Base-by-base conservation (phyloP, 2,113 vertebrate species). In the Eurystomus gularis region DNA sequence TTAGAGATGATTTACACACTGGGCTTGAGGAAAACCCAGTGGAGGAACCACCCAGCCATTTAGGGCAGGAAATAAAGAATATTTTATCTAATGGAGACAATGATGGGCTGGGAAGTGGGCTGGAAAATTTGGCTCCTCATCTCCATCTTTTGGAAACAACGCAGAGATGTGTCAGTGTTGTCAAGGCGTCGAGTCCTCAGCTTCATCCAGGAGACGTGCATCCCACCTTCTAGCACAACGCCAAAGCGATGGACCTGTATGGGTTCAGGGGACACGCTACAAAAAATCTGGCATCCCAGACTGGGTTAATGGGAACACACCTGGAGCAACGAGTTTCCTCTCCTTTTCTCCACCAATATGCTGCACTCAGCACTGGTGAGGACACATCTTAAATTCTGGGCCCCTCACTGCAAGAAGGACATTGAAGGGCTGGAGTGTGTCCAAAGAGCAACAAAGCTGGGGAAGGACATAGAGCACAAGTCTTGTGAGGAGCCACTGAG, bases 201-300 rank as follows among this genome's bases (percentile, higher is more conserved):
- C 48, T 39, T 39, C 60, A 75, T 29, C 39, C 42, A 44, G n/a
- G n/a, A n/a, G n/a, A n/a, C n/a, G n/a, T n/a, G n/a, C n/a, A n/a
- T n/a, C n/a, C n/a, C n/a, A n/a, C n/a, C n/a, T n/a, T n/a, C n/a
- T n/a, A n/a, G n/a, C n/a, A 15, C 5, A 8, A 35, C 4, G 1
- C 8, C 13, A 3, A 49, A 57, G 33, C 0, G 5, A 24, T 25
- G 31, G 44, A n/a, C 18, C 60, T 57, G 49, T 13, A 39, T 3
- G 2, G 60, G 35, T 25, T 70, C 9, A 3, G 65, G 40, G 17
- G 23, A 25, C 14, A 12, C 20, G 7, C 19, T 19, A 17, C 3
- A 10, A 35, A 49, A 40, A 8, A 10, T 26, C 4, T 28, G 17
- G 9, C 23, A n/a, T 70, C 15, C 33, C 46, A 37, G 13, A 17